phyloP scores from a whole-genome alignment of 2,113 vertebrate species.

The Nothocercus julius region DNA sequence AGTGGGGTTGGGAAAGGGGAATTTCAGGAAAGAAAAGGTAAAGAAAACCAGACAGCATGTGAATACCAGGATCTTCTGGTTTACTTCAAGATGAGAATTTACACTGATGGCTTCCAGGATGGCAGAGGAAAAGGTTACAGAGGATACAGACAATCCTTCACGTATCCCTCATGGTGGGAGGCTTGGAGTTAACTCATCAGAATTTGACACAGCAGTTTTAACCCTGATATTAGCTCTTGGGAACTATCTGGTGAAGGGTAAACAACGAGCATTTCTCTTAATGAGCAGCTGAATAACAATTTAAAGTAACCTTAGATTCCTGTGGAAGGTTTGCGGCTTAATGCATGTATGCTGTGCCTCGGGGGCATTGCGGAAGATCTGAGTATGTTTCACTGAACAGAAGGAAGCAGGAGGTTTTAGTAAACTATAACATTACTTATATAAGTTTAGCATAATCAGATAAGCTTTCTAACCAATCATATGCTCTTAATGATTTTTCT shows the following conservation, averaged over 20 bases:
- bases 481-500: not conserved
- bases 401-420: not conserved
- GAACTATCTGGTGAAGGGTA: conserved; percentile 1
- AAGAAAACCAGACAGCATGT: not conserved
- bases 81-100: not conserved
- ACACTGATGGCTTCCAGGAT: not conserved
- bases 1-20: not conserved
- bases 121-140: conserved; percentile 24
- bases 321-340: not conserved
- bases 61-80: not conserved
- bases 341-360: not conserved
- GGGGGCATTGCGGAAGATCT: not conserved
- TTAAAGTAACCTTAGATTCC: not conserved
- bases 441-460: not conserved
- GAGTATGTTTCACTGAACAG: not conserved
- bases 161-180: not conserved
- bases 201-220: not conserved
- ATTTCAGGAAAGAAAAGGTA: conserved; percentile 1
- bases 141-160: not conserved
- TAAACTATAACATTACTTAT: not conserved
- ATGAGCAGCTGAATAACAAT: not conserved
- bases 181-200: not conserved
- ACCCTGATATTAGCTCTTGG: not conserved
- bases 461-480: not conserved
- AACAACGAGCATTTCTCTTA: conserved; percentile 6